Percentiles rank a stretch among this genome's conserved stretches.
Evolutionary conservation across 2,113 vertebrate genomes (phyloP).

Genomic region (Brachypodius melanocephalos): DNA sequence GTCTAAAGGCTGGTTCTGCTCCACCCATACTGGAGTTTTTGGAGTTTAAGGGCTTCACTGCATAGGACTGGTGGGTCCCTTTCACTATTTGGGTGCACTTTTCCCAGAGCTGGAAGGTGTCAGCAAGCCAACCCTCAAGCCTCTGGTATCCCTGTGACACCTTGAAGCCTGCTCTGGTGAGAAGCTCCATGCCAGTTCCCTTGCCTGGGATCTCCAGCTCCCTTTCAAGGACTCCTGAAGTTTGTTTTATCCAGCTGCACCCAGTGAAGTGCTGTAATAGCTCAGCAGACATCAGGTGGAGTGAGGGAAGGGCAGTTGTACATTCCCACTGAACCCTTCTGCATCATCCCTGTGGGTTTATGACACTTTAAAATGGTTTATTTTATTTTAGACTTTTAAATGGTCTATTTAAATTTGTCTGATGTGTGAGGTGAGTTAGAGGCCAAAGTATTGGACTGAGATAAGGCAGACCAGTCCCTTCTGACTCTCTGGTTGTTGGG

Average conservation of each 20-base stretch:
- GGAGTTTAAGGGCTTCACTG: background rate
- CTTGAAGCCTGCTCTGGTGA: background rate
- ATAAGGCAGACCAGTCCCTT: background rate
- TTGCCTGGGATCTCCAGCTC: background rate
- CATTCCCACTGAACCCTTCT: background rate
- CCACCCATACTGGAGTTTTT: background rate
- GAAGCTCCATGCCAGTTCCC: background rate
- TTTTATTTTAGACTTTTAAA: background rate
- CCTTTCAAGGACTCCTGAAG: background rate
- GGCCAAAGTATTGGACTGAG: background rate
- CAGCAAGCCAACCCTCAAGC: background rate
- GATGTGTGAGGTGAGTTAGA: background rate
- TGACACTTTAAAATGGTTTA: background rate
- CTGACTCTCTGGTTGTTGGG: background rate
- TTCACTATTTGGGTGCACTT: background rate
- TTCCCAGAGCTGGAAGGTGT: background rate
- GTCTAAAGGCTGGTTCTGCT: background rate
- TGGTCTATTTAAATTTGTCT: background rate
- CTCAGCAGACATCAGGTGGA: background rate
- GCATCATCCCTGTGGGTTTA: background rate
- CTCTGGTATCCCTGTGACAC: background rate
- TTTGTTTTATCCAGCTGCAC: background rate
- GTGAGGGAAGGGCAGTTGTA: background rate
- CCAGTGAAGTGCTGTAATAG: background rate
- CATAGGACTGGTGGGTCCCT: background rate